Conservation (phyloP, 2,797 vertebrate genomes). For the Calcarius lapponicus region DNA sequence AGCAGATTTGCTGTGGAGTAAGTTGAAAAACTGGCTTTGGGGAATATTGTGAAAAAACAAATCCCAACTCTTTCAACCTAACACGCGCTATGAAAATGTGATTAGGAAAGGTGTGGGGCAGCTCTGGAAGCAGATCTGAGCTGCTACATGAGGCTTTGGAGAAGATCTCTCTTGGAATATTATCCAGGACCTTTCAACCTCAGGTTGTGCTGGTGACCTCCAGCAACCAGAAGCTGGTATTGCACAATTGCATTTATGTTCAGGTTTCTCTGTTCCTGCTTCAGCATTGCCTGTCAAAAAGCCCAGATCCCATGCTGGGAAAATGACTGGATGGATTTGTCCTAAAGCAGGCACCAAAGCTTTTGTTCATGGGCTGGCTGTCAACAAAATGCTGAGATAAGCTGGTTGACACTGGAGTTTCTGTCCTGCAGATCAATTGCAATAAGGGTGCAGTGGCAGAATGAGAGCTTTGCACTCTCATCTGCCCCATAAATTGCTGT, state of each 20-base stretch:
- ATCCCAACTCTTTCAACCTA: not conserved
- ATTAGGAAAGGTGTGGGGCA: not conserved
- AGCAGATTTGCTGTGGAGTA: not conserved
- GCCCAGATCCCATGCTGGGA: not conserved
- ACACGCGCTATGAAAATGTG: accelerated
- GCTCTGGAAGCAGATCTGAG: not conserved
- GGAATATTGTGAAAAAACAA: not conserved
- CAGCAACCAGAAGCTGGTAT: not conserved
- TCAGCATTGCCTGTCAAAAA: not conserved
- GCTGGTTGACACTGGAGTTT: conserved; percentile 9
- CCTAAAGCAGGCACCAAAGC: conserved; percentile 10
- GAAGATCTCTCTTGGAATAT: not conserved
- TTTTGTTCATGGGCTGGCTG: conserved; percentile 12
- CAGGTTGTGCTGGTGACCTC: not conserved
- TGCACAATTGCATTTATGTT: not conserved
- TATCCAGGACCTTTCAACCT: not conserved
- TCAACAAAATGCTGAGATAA: conserved; percentile 52
- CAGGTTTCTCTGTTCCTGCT: not conserved
- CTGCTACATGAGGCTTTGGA: conserved; percentile 4
- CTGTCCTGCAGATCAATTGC: conserved; percentile 54
- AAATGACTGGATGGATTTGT: conserved; percentile 12
- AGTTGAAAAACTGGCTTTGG: not conserved
- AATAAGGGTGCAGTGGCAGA: not conserved
- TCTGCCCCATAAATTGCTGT: conserved; percentile 9
- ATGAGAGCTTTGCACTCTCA: not conserved